Evolutionary conservation across 2,888 invertebrate species (phyloP), one percentile per base, ranked within the genome.

Genomic region (Trimorus sp.): DNA sequence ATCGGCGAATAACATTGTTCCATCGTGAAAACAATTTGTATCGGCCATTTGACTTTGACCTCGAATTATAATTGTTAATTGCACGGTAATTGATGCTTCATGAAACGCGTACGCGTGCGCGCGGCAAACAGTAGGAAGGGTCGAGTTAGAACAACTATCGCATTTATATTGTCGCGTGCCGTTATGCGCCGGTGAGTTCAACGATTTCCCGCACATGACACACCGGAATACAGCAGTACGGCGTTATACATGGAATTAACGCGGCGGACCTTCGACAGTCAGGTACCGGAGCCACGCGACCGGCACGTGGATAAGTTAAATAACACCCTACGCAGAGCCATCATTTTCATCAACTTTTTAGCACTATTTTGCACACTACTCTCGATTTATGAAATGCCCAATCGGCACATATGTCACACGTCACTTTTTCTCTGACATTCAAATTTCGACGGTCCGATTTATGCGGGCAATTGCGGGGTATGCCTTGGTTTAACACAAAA

Each of bases 131-230:
- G 53, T 49, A 40, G 58, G 16, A 69, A 70, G 78, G 74, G 70
- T 68, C 75, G 65, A 63, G 58, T 59, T 69, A 69, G 75, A 56
- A 73, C 63, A 75, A 78, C 58, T 49, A 73, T 75, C 80, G 51
- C 70, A 63, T 73, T 70, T 74, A 68, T 66, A 69, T 59, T 82
- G 77, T 84, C 84, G 85, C 84, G 84, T 84, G 85, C 85, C 84
- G 85, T 85, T 80, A 85, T 84, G 85, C 81, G 79, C 78, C 58
- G 75, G 76, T 83, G 84, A 63, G 79, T 70, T 71, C 82, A 83
- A 81, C 83, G 85, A 84, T 84, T 81, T 87, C 88, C 87, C 87
- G 87, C 90, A 89, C 89, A 90, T 89, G 90, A 89, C 90, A 88
- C 88, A 87, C 86, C 86, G 86, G 86, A 81, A 87, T 87, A 87